Conservation (phyloP, 2,888 invertebrate species). For the Aleiodes alternator region DNA sequence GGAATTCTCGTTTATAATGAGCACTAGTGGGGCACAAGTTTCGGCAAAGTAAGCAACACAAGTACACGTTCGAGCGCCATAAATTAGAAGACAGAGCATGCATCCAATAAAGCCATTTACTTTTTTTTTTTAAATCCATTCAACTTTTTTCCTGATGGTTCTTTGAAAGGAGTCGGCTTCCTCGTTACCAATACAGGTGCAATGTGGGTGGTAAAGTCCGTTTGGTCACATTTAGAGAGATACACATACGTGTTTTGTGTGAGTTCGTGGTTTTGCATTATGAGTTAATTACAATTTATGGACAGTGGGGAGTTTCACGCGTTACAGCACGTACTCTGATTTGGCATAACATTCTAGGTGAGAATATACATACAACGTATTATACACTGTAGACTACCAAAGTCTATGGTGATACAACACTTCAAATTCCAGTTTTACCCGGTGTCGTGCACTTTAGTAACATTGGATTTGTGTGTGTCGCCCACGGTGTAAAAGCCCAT, state of each 20-base stretch:
- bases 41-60: constrained; percentile 26
- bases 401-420: constrained; percentile 45
- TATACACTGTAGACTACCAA: constrained; percentile 36
- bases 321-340: constrained; percentile 53
- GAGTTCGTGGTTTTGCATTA: constrained; percentile 58
- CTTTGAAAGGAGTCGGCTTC: neutral
- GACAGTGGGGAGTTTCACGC: constrained; percentile 60
- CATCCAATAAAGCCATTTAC: neutral
- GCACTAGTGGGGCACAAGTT: constrained; percentile 19
- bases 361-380: constrained; percentile 36
- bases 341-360: constrained; percentile 53
- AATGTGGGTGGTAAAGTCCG: constrained; percentile 46
- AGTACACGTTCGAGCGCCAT: constrained; percentile 23
- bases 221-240: constrained; percentile 48
- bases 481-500: constrained; percentile 34
- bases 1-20: constrained; percentile 46
- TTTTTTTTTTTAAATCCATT: neutral
- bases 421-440: constrained; percentile 47
- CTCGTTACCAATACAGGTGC: constrained; percentile 37
- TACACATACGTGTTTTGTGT: constrained; percentile 27
- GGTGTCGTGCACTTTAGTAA: constrained; percentile 31
- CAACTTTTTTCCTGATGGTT: constrained; percentile 1
- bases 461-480: constrained; percentile 35
- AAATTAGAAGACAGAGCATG: constrained; percentile 29
- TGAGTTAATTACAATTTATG: constrained; percentile 69